phyloP scores from a whole-genome alignment of 2,113 vertebrate species.

The Crocuta crocuta region DNA sequence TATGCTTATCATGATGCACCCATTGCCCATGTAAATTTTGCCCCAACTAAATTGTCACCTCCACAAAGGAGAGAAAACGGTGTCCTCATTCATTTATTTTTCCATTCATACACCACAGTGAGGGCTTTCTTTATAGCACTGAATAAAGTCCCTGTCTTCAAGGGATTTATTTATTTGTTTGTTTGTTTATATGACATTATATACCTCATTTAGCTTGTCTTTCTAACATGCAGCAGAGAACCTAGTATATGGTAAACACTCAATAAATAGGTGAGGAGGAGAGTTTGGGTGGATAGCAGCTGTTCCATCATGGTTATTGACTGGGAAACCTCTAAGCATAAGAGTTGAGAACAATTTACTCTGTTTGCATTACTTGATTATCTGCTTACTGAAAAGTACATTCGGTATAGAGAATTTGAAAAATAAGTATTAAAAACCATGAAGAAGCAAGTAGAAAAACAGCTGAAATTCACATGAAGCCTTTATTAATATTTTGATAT shows the following conservation, averaged over 20 bases:
- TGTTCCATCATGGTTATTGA: not conserved
- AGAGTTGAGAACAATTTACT: not conserved
- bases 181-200: too few species aligned
- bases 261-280: not conserved
- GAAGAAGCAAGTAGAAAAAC: slow-evolving; percentile 9
- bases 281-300: not conserved
- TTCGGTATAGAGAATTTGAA: not conserved
- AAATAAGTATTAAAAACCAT: not conserved
- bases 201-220: not conserved
- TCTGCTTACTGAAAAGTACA: slow-evolving; percentile 2
- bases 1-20: not conserved
- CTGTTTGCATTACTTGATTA: not conserved
- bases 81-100: not conserved
- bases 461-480: not conserved
- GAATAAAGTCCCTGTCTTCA: not conserved
- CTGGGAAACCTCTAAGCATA: not conserved
- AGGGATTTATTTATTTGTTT: not conserved
- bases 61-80: not conserved
- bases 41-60: not conserved
- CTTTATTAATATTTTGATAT: slow-evolving; percentile 21
- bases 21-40: not conserved
- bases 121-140: not conserved
- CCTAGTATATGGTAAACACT: not conserved
- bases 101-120: not conserved
- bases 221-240: not conserved